Conservation (phyloP, 2,888 invertebrate species). For the Pseudoips prasinana region DNA sequence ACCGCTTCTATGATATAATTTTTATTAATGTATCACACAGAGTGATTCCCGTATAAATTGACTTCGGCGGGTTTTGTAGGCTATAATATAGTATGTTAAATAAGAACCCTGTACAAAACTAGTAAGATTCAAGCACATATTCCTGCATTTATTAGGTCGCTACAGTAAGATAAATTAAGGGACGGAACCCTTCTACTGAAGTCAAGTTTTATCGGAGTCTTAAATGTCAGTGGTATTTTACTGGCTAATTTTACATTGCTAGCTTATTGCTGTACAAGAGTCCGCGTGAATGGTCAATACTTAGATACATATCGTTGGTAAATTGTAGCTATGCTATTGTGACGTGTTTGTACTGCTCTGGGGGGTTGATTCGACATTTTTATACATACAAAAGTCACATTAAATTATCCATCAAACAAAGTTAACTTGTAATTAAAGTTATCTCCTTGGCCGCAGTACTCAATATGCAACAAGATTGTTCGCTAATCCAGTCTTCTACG, state of each 20-base stretch:
- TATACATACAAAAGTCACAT: no score
- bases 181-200: constrained; percentile 7
- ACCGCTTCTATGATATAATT: constrained; percentile 25
- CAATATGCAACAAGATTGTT: constrained; percentile 24
- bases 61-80: constrained; percentile 27
- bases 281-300: constrained; percentile 42
- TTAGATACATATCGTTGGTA: constrained; percentile 59
- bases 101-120: constrained; percentile 24
- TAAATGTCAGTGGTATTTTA: background rate
- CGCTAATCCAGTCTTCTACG: constrained; percentile 32
- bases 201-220: constrained; percentile 17
- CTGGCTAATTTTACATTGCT: no score
- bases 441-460: constrained; percentile 1
- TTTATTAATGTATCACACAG: no score
- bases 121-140: constrained; percentile 21
- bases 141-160: constrained; percentile 25
- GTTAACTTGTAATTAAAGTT: no score
- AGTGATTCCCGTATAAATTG: constrained; percentile 22
- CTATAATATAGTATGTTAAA: constrained; percentile 16
- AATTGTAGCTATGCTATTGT: constrained; percentile 40
- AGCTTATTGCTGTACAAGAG: no score
- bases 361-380: constrained; percentile 18
- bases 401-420: no score
- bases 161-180: constrained; percentile 9
- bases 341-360: constrained; percentile 17